Conservation (phyloP, 2,113 vertebrate species). For the Pteruthius melanotis region DNA sequence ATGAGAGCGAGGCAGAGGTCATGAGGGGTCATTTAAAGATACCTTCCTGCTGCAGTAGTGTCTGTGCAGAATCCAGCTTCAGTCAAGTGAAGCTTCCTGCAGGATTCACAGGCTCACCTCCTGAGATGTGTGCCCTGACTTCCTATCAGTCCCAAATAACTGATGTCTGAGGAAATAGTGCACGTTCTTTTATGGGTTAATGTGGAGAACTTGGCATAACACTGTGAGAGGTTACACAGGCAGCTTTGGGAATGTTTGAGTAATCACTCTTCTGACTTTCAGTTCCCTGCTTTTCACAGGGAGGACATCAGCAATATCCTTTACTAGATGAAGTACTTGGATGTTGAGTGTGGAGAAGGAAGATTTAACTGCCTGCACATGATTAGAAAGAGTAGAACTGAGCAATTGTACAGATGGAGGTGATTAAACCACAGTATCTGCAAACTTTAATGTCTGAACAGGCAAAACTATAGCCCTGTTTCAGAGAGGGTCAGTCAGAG, state of each 20-base stretch:
- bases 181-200: neutral
- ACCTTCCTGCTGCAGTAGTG: neutral
- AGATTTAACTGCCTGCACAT: neutral
- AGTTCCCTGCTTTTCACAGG: neutral
- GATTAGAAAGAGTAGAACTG: neutral
- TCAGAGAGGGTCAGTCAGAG: neutral
- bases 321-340: neutral
- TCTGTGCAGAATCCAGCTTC: neutral
- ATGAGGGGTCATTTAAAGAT: neutral
- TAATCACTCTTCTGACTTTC: neutral
- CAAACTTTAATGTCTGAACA: neutral
- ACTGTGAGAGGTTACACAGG: neutral
- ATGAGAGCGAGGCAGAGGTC: neutral
- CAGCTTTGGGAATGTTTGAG: neutral
- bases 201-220: neutral
- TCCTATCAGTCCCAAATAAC: neutral
- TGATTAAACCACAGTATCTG: neutral
- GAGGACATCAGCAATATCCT: neutral
- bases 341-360: neutral
- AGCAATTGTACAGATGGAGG: neutral
- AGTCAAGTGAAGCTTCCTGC: neutral
- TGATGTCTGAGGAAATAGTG: neutral
- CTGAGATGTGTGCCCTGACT: neutral
- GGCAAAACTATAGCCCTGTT: neutral
- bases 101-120: neutral